These are phyloP conservation scores for Mormyrops boulengeri DNA, from an alignment of 2,797 vertebrate genomes.

Conservation along the genomic window DNA sequence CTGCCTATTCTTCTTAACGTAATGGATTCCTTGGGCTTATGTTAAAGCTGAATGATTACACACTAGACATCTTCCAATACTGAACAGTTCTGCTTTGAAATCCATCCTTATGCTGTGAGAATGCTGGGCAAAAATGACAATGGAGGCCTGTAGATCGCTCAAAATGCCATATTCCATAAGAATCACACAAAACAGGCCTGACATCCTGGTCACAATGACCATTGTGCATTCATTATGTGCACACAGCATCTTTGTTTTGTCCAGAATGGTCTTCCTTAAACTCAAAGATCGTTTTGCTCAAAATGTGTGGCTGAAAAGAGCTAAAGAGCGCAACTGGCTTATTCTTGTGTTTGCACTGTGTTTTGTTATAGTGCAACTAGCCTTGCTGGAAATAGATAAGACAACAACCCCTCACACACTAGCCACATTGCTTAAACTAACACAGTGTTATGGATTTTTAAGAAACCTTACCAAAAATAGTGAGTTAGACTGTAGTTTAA, in stretches of 20 bases:
- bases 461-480: not conserved
- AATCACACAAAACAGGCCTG: not conserved
- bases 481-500: not conserved
- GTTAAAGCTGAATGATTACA: not conserved
- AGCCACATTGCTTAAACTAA: not conserved
- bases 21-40: not conserved
- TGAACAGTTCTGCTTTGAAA: not conserved
- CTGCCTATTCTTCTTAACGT: not conserved
- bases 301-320: not conserved
- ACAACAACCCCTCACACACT: not conserved
- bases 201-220: not conserved
- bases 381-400: not conserved
- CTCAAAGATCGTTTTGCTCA: not conserved
- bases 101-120: not conserved
- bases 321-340: not conserved
- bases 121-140: not conserved
- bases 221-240: not conserved
- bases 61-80: not conserved
- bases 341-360: not conserved
- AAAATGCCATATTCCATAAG: constrained; percentile 4
- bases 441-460: not conserved
- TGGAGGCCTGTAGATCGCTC: not conserved
- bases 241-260: constrained; percentile 10
- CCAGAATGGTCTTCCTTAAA: constrained; percentile 9
- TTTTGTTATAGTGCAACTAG: not conserved